phyloP scores from a whole-genome alignment of 2,113 vertebrate species.

The Pseudopipra pipra region DNA sequence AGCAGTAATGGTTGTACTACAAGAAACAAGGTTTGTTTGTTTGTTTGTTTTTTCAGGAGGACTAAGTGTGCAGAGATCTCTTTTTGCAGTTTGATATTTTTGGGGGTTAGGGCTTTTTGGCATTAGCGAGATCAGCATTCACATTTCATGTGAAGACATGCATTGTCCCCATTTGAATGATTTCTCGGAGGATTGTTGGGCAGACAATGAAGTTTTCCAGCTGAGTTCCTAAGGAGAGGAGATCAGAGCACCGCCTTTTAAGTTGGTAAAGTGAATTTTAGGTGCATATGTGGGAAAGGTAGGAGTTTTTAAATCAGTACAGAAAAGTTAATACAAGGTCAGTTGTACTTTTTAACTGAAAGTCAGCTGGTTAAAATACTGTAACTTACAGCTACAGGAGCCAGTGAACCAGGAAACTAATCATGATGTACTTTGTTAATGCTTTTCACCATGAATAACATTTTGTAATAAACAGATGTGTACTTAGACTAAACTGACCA shows the following conservation, averaged over 20 bases:
- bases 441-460: background rate
- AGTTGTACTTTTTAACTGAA: background rate
- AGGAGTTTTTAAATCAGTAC: background rate
- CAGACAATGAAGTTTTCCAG: background rate
- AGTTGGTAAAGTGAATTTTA: background rate
- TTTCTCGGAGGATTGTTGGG: background rate
- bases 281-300: background rate
- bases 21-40: background rate
- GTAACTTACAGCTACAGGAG: background rate
- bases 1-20: background rate
- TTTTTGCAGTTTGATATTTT: background rate
- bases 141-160: background rate
- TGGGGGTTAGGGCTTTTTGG: background rate
- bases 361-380: background rate
- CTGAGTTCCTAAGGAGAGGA: background rate
- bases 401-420: background rate
- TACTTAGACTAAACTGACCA: background rate
- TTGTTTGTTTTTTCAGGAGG: background rate
- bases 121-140: background rate
- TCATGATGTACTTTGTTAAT: background rate
- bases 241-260: background rate
- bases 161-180: background rate
- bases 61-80: background rate
- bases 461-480: background rate
- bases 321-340: background rate